A percentile compares a stretch with the other conserved stretches of the same genome.
phyloP scores from a whole-genome alignment of 2,113 vertebrate genomes.

The Anthoscopus minutus region DNA sequence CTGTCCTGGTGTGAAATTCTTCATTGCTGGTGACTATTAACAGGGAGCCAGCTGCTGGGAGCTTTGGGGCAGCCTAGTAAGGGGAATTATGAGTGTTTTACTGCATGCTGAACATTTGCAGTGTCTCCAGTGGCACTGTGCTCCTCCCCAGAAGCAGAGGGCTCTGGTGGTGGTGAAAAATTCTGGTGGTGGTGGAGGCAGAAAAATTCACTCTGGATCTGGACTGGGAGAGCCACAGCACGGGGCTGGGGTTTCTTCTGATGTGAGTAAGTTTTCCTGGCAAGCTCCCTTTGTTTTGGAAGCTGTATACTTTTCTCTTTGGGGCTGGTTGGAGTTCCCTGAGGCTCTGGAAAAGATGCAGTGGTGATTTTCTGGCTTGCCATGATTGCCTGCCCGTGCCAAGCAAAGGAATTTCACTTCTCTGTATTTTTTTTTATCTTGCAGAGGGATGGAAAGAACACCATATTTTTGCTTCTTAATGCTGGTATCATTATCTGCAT shows the following conservation, averaged over 20 bases:
- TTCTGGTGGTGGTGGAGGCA: neutral
- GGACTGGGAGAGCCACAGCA: rapidly evolving
- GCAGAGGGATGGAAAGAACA: neutral
- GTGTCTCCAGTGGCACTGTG: too few species aligned
- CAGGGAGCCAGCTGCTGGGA: neutral
- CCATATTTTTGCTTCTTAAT: neutral
- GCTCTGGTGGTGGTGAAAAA: neutral
- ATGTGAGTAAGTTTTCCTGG: neutral
- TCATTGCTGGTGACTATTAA: neutral
- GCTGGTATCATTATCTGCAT: neutral
- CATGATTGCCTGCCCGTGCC: neutral
- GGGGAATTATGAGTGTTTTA: neutral
- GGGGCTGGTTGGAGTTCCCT: neutral
- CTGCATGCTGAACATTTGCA: too few species aligned
- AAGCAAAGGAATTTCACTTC: neutral
- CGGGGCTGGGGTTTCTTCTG: neutral
- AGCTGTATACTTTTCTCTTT: neutral
- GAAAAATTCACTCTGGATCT: neutral
- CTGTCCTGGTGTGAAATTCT: neutral
- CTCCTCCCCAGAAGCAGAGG: neutral
- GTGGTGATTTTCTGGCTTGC: neutral
- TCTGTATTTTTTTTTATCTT: neutral
- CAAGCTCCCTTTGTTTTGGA: neutral
- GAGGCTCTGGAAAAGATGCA: neutral
- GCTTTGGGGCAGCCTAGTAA: neutral